Conservation (phyloP, 1,140 invertebrate species). For the Samia ricini region DNA sequence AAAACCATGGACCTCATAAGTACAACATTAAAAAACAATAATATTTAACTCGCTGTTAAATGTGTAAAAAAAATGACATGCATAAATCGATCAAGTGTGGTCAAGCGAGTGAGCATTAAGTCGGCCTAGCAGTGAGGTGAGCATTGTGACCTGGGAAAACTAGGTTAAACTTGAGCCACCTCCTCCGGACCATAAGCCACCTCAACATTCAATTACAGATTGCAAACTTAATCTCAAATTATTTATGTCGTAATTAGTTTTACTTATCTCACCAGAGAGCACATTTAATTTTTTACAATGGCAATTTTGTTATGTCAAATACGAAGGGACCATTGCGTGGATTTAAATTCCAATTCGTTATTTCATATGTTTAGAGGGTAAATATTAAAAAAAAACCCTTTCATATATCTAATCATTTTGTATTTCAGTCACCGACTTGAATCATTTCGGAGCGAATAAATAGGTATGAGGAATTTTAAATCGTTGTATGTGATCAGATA, state of each 20-base stretch:
- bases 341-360: too few relatives aligned
- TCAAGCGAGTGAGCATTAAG: conserved; percentile 24
- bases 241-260: too few relatives aligned
- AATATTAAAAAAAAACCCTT: too few relatives aligned
- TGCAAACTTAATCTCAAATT: conserved; percentile 1
- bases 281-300: too few relatives aligned
- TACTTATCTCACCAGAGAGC: too few relatives aligned
- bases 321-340: too few relatives aligned
- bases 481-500: not conserved
- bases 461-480: not conserved
- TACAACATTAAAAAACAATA: conserved; percentile 11
- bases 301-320: too few relatives aligned
- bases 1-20: too few relatives aligned
- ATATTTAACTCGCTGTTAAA: not conserved
- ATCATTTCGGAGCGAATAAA: too few relatives aligned
- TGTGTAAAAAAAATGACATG: conserved; percentile 1
- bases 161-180: conserved; percentile 29
- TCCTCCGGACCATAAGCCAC: not conserved
- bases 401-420: too few relatives aligned
- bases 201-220: not conserved
- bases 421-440: too few relatives aligned
- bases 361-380: too few relatives aligned
- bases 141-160: conserved; percentile 35
- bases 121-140: conserved; percentile 19
- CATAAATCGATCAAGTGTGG: conserved; percentile 10